Evolutionary conservation across 2,888 invertebrate genomes (phyloP).

Genomic region (Macrophya annulata): DNA sequence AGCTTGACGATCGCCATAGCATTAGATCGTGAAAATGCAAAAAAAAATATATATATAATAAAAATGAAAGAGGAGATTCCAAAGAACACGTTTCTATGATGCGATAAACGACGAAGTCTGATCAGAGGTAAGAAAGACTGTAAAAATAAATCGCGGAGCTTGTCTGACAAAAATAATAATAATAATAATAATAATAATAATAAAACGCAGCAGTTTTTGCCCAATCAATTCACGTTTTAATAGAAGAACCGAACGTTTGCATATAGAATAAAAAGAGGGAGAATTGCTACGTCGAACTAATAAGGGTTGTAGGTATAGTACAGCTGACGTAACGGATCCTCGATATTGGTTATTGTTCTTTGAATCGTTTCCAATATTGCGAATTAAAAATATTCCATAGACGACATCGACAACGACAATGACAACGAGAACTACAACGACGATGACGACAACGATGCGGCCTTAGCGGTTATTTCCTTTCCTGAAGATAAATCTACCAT

Average conservation of each 20-base stretch:
- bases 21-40: not conserved
- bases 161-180: not conserved
- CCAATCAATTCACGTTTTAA: conserved; percentile 2
- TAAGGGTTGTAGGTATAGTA: conserved; percentile 1
- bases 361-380: conserved; percentile 48
- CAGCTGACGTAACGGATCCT: conserved; percentile 45
- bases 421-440: no score
- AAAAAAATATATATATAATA: not conserved
- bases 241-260: conserved; percentile 6
- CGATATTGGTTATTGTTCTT: conserved; percentile 49
- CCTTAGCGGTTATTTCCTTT: conserved; percentile 44
- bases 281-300: conserved; percentile 4
- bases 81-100: not conserved
- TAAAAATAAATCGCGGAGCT: not conserved
- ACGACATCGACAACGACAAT: not conserved
- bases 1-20: not conserved
- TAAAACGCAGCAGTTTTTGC: not conserved
- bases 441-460: not conserved
- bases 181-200: not conserved
- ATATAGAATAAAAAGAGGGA: not conserved
- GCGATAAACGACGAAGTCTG: not conserved
- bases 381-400: conserved; percentile 42
- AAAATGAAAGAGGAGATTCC: not conserved
- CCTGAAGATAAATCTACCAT: conserved; percentile 27
- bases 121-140: not conserved